Conservation (phyloP, 2,797 vertebrate genomes). For the Chanos chanos region DNA sequence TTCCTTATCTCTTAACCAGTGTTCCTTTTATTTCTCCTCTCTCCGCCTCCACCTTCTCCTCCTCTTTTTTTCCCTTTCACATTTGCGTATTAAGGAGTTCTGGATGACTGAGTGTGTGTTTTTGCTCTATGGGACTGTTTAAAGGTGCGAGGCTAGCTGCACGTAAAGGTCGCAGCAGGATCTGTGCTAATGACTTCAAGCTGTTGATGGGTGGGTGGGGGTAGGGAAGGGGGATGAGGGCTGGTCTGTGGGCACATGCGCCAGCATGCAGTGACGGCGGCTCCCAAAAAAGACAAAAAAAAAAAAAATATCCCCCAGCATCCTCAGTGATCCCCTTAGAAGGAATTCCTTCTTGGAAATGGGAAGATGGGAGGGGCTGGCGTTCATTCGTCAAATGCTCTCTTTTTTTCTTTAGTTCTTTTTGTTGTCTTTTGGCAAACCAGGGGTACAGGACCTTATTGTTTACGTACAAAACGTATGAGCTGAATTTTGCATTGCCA, state of each 20-base stretch:
- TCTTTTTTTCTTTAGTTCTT: constrained; percentile 57
- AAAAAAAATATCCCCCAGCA: not conserved
- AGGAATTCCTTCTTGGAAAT: constrained; percentile 63
- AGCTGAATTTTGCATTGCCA: too few relatives aligned
- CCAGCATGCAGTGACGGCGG: too few relatives aligned
- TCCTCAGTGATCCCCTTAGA: constrained; percentile 36
- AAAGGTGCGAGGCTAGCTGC: constrained; percentile 71
- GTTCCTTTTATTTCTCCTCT: constrained; percentile 4
- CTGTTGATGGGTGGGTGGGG: constrained; percentile 62
- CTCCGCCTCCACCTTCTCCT: not conserved
- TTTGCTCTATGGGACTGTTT: constrained; percentile 70
- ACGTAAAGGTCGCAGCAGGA: constrained; percentile 73
- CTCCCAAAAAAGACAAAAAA: not conserved
- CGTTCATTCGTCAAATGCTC: constrained; percentile 47
- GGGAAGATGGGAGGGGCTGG: constrained; percentile 48
- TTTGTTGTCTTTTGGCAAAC: constrained; percentile 35
- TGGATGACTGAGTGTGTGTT: constrained; percentile 72
- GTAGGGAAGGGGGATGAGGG: constrained; percentile 51
- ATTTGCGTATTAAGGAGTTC: constrained; percentile 70
- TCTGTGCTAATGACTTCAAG: constrained; percentile 76
- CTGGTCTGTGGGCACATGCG: constrained; percentile 55
- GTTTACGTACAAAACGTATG: too few relatives aligned
- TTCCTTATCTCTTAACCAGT: constrained; percentile 39
- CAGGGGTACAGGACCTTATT: too few relatives aligned
- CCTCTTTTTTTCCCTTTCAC: constrained; percentile 58